A percentile compares a stretch with the other conserved stretches of the same genome.
Evolutionary conservation across 2,797 vertebrate species (phyloP).

Genomic region (Rhodeus uyekii): DNA sequence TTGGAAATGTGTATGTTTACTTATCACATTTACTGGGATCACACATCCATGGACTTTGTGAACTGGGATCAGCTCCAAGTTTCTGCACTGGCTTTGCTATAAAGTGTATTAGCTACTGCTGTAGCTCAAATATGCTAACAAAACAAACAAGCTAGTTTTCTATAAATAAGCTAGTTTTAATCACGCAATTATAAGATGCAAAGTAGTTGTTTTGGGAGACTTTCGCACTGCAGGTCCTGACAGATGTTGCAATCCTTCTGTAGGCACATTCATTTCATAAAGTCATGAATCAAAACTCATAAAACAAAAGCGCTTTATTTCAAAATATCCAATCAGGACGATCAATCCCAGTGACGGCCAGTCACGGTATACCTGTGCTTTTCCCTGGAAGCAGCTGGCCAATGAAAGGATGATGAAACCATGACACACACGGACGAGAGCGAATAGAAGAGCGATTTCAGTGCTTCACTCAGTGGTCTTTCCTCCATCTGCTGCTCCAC

Average conservation of each 20-base stretch:
- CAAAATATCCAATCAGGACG: slow-evolving; percentile 9
- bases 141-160: too few relatives aligned
- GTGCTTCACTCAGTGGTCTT: background rate
- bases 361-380: background rate
- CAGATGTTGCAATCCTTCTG: background rate
- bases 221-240: too few relatives aligned
- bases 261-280: background rate
- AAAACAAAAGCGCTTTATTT: background rate
- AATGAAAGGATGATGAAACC: background rate
- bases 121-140: too few relatives aligned
- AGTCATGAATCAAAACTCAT: background rate
- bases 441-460: background rate
- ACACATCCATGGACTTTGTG: background rate
- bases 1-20: background rate
- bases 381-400: background rate
- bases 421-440: background rate
- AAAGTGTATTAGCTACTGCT: too few relatives aligned
- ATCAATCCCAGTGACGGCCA: background rate
- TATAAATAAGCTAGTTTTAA: background rate
- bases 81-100: too few relatives aligned
- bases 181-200: background rate
- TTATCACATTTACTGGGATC: background rate
- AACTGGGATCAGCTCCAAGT: background rate
- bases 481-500: too few relatives aligned
- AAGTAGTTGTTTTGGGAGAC: background rate